phyloP scores from a whole-genome alignment of 1,140 invertebrate species.

The Steinernema feltiae region DNA sequence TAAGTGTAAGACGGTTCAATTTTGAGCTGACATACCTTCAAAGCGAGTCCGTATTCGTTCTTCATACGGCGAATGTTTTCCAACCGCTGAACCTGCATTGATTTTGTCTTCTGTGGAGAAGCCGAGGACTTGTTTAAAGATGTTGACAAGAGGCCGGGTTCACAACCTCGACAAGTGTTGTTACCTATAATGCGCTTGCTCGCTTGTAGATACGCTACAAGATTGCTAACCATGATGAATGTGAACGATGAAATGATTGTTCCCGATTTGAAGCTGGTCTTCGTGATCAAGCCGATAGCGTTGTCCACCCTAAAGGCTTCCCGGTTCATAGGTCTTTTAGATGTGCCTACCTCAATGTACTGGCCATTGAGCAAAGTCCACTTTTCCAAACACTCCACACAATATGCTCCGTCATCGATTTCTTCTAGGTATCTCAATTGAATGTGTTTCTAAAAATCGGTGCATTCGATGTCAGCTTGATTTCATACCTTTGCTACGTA shows the following conservation, averaged over 20 bases:
- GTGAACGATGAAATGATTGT: constrained; percentile 10
- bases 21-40: neutral
- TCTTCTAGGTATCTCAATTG: constrained; percentile 4
- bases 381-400: neutral
- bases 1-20: neutral
- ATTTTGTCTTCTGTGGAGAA: neutral
- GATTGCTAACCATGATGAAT: constrained; percentile 18
- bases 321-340: neutral
- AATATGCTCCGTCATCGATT: neutral
- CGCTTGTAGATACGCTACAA: neutral
- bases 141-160: constrained; percentile 22
- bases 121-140: neutral
- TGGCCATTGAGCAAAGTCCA: constrained; percentile 17
- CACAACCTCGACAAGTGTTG: constrained; percentile 32
- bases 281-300: constrained; percentile 10
- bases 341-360: constrained; percentile 4
- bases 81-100: neutral
- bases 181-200: constrained; percentile 16
- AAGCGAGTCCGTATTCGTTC: neutral
- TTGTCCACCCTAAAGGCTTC: neutral
- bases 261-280: constrained; percentile 10
- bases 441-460: constrained; percentile 14
- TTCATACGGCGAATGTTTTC: constrained; percentile 10
- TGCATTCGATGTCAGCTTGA: neutral
- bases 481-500: neutral